Base-by-base conservation (phyloP, 2,113 vertebrate species). In the Dermatemys mawii region DNA sequence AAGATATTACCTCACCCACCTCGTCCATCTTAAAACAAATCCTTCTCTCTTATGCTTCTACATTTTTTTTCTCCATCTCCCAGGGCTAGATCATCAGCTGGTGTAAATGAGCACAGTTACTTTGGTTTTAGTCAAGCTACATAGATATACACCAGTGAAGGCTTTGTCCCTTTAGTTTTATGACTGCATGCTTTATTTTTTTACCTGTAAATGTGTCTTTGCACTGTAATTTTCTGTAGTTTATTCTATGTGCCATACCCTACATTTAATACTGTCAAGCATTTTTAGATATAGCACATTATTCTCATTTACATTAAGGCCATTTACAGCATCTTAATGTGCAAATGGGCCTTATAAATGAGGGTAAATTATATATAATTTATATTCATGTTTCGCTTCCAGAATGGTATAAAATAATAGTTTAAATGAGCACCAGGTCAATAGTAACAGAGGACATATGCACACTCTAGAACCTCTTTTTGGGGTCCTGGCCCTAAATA, bases 341-440 rank as follows among this genome's bases (percentile, higher is more conserved):
- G 32, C 14, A n/a, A 17, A n/a, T n/a, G 60, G 32, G 32, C 29
- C 32, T 63, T 63, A 14, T n/a, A 35, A 67, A n/a, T 35, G 32
- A 35, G 32, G 14, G 41, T 44, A 75, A 27, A 44, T 24, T 7
- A 29, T 49, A 73, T 49, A 63, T 86, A 57, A 32, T 51, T 57
- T 76, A 84, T 38, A 27, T 3, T 35, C 17, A 27, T 41, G n/a
- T 19, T 48, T 70, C 26, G 4, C 49, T 63, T 22, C 53, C 14
- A 0, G 10, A 79, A 86, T 57, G 24, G 84, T 91, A 26, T 88
- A 89, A 92, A 94, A 86, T 91, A 4, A 38, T n/a, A 63, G 5
- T 55, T 70, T 85, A 95, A 96, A 93, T 80, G 63, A 94, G 78
- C 12, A 81, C 78, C 46, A 87, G 35, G 51, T 16, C 84, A 86